phyloP scores from a whole-genome alignment of 2,113 vertebrate species.

The Solenodon paradoxus region DNA sequence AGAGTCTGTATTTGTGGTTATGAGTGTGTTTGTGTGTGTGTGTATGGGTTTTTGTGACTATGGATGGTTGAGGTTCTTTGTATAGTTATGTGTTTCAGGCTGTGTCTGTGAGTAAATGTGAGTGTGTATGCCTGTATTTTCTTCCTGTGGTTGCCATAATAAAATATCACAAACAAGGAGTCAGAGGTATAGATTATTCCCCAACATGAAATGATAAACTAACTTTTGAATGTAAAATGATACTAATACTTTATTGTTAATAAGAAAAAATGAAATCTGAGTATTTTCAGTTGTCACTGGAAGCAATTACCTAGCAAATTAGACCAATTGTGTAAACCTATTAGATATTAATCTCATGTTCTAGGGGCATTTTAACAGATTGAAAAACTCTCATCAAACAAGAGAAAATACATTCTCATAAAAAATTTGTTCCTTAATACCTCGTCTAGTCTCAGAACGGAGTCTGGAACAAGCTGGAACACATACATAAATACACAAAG shows the following conservation, averaged over 20 bases:
- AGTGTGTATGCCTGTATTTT: no score
- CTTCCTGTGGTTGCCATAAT: no score
- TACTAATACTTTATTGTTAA: conserved; percentile 28
- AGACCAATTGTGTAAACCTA: conserved; percentile 65
- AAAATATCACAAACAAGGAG: no score
- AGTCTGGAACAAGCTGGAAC: neutral
- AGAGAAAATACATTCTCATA: conserved; percentile 44
- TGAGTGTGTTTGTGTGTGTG: no score
- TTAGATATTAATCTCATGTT: conserved; percentile 66
- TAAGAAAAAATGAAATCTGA: no score
- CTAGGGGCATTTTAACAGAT: conserved; percentile 65
- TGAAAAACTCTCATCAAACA: conserved; percentile 55
- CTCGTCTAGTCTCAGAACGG: conserved; percentile 34
- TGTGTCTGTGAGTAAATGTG: no score
- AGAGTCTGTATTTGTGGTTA: no score
- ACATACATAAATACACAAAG: neutral
- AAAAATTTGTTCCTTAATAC: conserved; percentile 18
- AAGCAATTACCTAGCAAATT: conserved; percentile 70
- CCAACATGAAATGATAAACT: neutral
- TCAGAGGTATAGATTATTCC: no score
- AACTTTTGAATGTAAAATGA: conserved; percentile 31
- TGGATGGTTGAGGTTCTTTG: no score
- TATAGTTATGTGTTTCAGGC: no score
- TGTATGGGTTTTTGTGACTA: no score
- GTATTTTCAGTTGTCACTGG: conserved; percentile 55